phyloP scores from a whole-genome alignment of 53 echinoderm and acorn worm species.

The Holothuria leucospilota region DNA sequence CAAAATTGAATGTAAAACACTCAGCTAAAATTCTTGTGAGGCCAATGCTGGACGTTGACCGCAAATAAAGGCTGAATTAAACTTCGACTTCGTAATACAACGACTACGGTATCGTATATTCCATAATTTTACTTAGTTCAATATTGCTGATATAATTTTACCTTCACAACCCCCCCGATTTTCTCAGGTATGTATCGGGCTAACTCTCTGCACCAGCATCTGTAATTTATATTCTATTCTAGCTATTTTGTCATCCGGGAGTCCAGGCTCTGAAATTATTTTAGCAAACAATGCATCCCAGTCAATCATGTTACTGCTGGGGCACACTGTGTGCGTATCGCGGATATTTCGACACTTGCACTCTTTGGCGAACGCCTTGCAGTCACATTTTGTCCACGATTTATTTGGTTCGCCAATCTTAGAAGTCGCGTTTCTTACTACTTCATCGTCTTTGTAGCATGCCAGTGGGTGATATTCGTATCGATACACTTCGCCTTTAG shows the following conservation, averaged over 20 bases:
- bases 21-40: too few relatives aligned
- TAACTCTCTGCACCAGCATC: slow-evolving; percentile 11
- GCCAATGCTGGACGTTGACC: too few relatives aligned
- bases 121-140: too few relatives aligned
- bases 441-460: not conserved
- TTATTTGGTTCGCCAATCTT: slow-evolving; percentile 12
- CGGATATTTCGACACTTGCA: slow-evolving; percentile 20
- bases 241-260: slow-evolving; percentile 1
- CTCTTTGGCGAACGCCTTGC: slow-evolving; percentile 19
- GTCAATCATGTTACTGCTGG: not conserved
- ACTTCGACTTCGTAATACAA: too few relatives aligned
- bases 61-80: too few relatives aligned
- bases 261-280: slow-evolving; percentile 19
- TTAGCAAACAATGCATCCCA: not conserved
- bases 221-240: not conserved
- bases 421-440: slow-evolving; percentile 1
- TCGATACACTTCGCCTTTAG: not conserved
- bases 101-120: too few relatives aligned
- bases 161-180: too few relatives aligned
- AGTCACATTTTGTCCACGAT: not conserved
- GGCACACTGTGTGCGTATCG: not conserved
- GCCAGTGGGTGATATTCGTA: slow-evolving; percentile 13
- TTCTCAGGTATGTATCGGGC: not conserved
- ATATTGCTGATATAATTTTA: too few relatives aligned
- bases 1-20: too few relatives aligned